These are phyloP conservation scores for Diachasma alloeum DNA, from an alignment of 1,140 invertebrate species.

Conservation along the genomic window DNA sequence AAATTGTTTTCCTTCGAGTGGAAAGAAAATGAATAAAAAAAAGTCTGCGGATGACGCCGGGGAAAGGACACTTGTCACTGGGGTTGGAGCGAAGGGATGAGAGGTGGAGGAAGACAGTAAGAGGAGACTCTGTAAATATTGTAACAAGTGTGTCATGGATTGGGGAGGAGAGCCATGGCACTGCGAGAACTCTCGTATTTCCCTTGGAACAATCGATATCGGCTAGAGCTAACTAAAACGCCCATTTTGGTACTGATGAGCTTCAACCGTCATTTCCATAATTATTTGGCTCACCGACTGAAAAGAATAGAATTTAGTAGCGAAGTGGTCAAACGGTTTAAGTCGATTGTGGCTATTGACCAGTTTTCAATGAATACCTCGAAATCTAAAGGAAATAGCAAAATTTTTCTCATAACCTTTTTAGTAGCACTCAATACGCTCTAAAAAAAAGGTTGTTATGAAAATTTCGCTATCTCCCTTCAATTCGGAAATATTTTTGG, in stretches of 20 bases:
- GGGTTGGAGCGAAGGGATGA: slow-evolving; percentile 37
- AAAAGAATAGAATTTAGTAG: no score
- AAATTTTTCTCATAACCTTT: no score
- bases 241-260: slow-evolving; percentile 27
- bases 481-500: no score
- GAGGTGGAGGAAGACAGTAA: slow-evolving; percentile 34
- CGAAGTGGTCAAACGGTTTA: no score
- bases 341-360: no score
- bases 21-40: not conserved
- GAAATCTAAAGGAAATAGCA: no score
- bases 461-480: no score
- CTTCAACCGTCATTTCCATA: not conserved
- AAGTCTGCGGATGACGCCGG: slow-evolving; percentile 8
- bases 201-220: slow-evolving; percentile 42
- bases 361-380: no score
- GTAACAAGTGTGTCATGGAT: slow-evolving; percentile 61
- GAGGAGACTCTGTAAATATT: slow-evolving; percentile 62
- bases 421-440: no score
- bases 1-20: not conserved
- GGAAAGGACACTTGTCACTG: slow-evolving; percentile 54
- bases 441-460: no score
- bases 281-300: not conserved
- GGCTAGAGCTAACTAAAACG: slow-evolving; percentile 28
- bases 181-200: not conserved
- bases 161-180: not conserved